Evolutionary conservation across 30 jellyfish, hydroid and myxozoan species (phyloP).

Genomic region (Turritopsis rubra): DNA sequence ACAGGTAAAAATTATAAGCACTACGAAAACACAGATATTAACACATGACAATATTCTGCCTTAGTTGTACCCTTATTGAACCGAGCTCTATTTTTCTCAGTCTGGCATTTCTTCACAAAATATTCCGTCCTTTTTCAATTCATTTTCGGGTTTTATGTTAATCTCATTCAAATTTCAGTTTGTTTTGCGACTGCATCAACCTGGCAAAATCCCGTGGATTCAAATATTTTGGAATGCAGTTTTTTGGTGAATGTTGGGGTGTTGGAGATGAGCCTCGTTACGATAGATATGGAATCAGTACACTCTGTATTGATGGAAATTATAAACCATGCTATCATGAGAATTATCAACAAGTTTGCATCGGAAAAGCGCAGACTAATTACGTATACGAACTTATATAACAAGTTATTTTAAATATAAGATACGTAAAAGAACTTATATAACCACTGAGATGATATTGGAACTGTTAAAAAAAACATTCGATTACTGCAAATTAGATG

Average conservation of each 20-base stretch:
- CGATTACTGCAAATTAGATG: no score
- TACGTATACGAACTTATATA: slow-evolving; percentile 22
- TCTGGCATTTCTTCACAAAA: no score
- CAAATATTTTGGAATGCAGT: slow-evolving; percentile 50
- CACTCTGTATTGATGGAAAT: slow-evolving; percentile 24
- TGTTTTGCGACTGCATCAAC: slow-evolving; percentile 20
- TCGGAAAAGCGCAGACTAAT: slow-evolving; percentile 36
- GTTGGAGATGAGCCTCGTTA: slow-evolving; percentile 8
- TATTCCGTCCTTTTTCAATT: no score
- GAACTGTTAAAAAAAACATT: no score
- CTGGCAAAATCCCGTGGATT: slow-evolving; percentile 3
- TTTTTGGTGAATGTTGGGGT: slow-evolving; percentile 90
- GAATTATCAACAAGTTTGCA: slow-evolving; percentile 6
- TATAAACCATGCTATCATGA: slow-evolving; percentile 33
- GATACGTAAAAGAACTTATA: no score
- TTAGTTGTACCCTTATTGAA: no score
- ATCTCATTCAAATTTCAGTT: background rate
- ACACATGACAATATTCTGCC: no score
- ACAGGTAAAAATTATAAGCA: background rate
- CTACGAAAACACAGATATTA: no score
- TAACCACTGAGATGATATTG: no score
- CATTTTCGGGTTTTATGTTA: no score
- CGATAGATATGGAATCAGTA: slow-evolving; percentile 21
- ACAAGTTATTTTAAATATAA: no score
- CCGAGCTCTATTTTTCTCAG: no score